Conservation (phyloP, 1,140 invertebrate genomes). For the Probaryconus sp. region DNA sequence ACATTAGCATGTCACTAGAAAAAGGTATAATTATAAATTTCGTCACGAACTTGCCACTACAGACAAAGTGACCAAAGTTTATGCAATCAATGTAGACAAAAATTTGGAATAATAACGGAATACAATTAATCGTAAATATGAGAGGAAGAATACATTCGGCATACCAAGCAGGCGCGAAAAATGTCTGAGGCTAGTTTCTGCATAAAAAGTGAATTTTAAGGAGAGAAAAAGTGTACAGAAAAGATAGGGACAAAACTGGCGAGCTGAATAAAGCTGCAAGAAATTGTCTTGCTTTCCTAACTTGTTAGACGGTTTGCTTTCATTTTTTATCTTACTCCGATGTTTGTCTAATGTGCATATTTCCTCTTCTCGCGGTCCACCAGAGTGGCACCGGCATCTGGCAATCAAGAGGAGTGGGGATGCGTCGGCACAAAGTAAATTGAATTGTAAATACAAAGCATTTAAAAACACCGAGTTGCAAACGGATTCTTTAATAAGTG, state of each 20-base stretch:
- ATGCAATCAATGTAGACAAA: no score
- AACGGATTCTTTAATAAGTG: conserved; percentile 69
- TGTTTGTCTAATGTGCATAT: conserved; percentile 38
- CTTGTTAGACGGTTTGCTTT: conserved; percentile 1
- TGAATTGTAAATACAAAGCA: conserved; percentile 75
- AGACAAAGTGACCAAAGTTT: no score
- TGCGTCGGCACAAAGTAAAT: conserved; percentile 65
- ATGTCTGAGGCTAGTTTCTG: conserved; percentile 1
- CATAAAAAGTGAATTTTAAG: conserved; percentile 39
- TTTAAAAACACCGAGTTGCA: conserved; percentile 69
- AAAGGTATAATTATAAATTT: no score
- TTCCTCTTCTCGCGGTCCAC: not conserved
- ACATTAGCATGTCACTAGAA: no score
- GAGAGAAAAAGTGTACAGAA: conserved; percentile 38
- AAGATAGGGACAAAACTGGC: not conserved
- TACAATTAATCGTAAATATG: not conserved
- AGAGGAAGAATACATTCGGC: not conserved
- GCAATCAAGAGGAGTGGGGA: conserved; percentile 6
- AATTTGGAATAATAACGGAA: not conserved
- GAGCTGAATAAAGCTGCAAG: conserved; percentile 22
- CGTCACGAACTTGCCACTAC: no score
- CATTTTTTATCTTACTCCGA: conserved; percentile 14
- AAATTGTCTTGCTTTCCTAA: conserved; percentile 46
- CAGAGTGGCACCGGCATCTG: not conserved
- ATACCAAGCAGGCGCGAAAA: not conserved